phyloP scores from a whole-genome alignment of 2,113 vertebrate genomes.

The Asarcornis scutulata region DNA sequence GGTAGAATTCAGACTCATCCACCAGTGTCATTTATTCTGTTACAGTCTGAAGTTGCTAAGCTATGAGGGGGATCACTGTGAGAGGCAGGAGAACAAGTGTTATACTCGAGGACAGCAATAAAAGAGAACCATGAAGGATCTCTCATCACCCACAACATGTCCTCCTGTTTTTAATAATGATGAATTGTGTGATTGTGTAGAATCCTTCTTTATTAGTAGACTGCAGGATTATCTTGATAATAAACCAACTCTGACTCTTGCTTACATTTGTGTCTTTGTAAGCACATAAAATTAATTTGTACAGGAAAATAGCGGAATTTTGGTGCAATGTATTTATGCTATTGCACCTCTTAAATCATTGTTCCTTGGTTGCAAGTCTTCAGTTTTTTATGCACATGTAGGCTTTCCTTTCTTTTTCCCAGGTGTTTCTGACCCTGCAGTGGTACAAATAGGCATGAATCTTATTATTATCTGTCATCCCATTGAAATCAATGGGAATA shows the following conservation, averaged over 20 bases:
- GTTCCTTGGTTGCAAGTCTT: not conserved
- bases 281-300: not conserved
- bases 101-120: not conserved
- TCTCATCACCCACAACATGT: rapidly evolving
- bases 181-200: not conserved
- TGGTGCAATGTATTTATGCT: not conserved
- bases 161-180: not conserved
- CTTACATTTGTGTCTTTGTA: not conserved
- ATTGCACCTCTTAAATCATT: not conserved
- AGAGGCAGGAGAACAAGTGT: not conserved
- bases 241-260: not conserved
- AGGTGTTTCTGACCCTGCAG: not conserved
- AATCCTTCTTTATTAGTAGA: not conserved
- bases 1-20: not conserved
- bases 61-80: not conserved
- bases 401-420: not conserved
- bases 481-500: not conserved
- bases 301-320: not conserved
- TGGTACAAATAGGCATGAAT: not conserved
- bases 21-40: not conserved
- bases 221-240: not conserved
- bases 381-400: not conserved
- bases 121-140: not conserved
- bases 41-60: not conserved
- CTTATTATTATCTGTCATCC: not conserved